Percentiles rank a stretch among this genome's conserved stretches.
These are phyloP conservation scores for Chouioia cunea DNA, from an alignment of 2,888 invertebrate species.

Conservation along the genomic window DNA sequence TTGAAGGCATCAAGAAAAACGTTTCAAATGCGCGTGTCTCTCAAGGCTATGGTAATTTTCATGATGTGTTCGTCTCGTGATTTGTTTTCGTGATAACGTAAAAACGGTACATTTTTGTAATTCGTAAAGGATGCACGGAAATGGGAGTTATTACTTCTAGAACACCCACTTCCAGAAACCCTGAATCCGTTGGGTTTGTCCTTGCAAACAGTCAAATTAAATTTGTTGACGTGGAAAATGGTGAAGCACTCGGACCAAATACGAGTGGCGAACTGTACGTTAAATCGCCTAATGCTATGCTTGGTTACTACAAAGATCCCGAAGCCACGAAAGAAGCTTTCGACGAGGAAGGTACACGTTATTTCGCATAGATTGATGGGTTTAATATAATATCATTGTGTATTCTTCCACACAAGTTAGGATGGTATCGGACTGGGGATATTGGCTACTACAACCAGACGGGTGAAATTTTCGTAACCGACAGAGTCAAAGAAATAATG, in stretches of 20 bases:
- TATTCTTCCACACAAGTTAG: slow-evolving; percentile 41
- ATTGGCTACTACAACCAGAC: slow-evolving; percentile 59
- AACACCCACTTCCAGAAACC: background rate
- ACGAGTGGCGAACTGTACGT: slow-evolving; percentile 48
- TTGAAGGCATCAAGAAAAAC: background rate
- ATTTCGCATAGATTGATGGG: background rate
- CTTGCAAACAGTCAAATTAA: slow-evolving; percentile 44
- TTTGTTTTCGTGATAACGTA: background rate
- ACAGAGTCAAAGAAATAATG: slow-evolving; percentile 60
- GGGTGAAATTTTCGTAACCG: slow-evolving; percentile 57
- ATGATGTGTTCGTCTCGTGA: background rate
- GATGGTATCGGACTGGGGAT: slow-evolving; percentile 63
- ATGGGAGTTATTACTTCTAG: slow-evolving; percentile 36
- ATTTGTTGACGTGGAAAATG: slow-evolving; percentile 42
- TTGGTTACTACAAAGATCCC: slow-evolving; percentile 47
- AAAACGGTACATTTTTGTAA: slow-evolving; percentile 2
- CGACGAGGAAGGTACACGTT: slow-evolving; percentile 56
- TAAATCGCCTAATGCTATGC: slow-evolving; percentile 47
- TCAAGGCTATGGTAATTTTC: slow-evolving; percentile 7
- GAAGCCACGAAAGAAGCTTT: slow-evolving; percentile 47
- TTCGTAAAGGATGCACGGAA: slow-evolving; percentile 55
- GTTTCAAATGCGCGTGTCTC: background rate
- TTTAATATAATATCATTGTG: background rate
- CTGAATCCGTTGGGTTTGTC: slow-evolving; percentile 43
- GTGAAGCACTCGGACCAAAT: slow-evolving; percentile 34